phyloP scores from a whole-genome alignment of 2,113 vertebrate genomes.

The Garra rufa region DNA sequence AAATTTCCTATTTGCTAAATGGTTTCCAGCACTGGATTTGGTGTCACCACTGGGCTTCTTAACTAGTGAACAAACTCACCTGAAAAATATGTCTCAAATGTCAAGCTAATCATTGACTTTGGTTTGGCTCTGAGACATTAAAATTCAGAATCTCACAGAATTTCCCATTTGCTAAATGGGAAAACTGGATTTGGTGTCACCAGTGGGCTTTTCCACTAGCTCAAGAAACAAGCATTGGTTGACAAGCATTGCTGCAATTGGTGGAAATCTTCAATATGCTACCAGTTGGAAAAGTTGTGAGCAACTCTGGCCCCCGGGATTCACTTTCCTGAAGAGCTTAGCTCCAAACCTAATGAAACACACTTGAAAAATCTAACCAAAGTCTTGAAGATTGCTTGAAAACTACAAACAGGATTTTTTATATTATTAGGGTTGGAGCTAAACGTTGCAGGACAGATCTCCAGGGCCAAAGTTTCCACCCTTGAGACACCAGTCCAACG shows the following conservation, averaged over 20 bases:
- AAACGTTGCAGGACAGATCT: neutral
- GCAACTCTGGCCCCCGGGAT: neutral
- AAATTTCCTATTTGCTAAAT: neutral
- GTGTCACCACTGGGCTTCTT: neutral
- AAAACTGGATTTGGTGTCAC: no score
- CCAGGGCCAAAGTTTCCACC: neutral
- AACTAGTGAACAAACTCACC: no score
- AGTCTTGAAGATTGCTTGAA: no score
- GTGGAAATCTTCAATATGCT: no score
- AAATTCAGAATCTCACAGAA: no score
- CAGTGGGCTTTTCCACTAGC: neutral
- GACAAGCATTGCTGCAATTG: no score
- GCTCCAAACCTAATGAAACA: neutral
- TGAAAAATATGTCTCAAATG: no score
- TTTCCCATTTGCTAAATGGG: neutral
- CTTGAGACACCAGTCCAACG: neutral
- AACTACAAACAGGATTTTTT: no score
- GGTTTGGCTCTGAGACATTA: no score
- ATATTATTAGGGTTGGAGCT: neutral
- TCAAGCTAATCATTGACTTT: no score
- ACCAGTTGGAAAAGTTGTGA: neutral
- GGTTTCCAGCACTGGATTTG: neutral
- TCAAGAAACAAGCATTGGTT: neutral
- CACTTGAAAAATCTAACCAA: neutral
- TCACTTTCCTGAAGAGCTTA: no score